Base-by-base conservation (phyloP, 2,797 vertebrate genomes). In the Rhincodon typus region DNA sequence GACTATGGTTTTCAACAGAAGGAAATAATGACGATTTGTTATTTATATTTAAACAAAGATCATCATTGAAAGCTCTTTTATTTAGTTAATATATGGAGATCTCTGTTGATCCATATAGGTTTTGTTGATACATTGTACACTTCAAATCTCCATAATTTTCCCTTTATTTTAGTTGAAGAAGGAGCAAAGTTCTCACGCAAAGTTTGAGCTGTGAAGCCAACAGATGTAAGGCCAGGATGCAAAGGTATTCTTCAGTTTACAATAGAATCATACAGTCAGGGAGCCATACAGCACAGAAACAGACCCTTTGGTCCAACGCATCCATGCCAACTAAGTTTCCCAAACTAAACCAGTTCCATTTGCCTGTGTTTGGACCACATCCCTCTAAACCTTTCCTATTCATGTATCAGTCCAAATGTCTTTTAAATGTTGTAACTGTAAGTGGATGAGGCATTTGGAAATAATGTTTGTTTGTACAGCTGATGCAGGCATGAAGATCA, bases 1-100 rank as follows among this genome's bases (percentile, higher is more conserved):
- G n/a, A 42, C 38, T 12, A 15, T 66, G 87, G n/a, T 93, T 67
- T 69, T 67, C 13, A 90, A 66, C 27, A 90, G 30, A 19, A 57
- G 57, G 90, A 93, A 93, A 93, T 93, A 67, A 67, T 69, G 90
- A 93, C 19, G 42, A 93, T 93, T 93, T 69, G 90, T 66, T 4
- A 69, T 91, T 91, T 62, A 66, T 91, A n/a, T 91, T 66, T 21
- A 84, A 91, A 90, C 67, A 67, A 25, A 93, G 27, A 19, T 67
- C 67, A 67, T 38, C 62, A 93, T 7, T n/a, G 25, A 19, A 93
- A 93, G 69, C 38, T 2, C 27, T n/a, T 69, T 69, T 93, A 42
- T 13, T 69, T 23, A 93, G 69, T 17, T 10, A n/a, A 23, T 8
- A 3, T 3, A 25, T 42, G 62, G 62, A 23, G 66, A 69, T 69